Conservation (phyloP, 2,888 invertebrate genomes). For the Piscicola geometra region DNA sequence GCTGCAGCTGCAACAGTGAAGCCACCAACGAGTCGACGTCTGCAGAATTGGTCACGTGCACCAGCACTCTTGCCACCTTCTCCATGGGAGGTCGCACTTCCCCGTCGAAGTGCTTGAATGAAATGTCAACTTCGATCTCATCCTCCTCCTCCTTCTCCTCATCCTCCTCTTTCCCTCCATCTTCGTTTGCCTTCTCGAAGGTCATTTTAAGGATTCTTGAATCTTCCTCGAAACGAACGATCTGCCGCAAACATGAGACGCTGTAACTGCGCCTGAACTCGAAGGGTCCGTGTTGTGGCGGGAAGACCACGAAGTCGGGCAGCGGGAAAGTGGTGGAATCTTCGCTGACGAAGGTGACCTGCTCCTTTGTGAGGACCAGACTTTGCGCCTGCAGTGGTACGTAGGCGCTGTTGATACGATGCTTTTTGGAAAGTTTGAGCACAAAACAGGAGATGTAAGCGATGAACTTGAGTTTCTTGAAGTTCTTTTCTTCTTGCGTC, state of each 20-base stretch:
- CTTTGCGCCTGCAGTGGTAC: constrained; percentile 43
- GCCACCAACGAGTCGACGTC: neutral
- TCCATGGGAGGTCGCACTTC: neutral
- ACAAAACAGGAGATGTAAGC: neutral
- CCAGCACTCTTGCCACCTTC: neutral
- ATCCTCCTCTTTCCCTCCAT: neutral
- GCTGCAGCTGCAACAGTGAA: neutral
- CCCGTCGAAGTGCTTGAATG: constrained; percentile 6
- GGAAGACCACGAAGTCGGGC: constrained; percentile 52
- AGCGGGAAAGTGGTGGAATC: constrained; percentile 53
- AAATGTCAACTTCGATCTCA: neutral
- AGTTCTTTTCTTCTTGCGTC: neutral
- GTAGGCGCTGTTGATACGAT: neutral
- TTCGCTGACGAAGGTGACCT: constrained; percentile 50
- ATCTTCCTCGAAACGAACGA: neutral
- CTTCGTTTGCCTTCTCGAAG: neutral
- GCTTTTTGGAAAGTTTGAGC: neutral
- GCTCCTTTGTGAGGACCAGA: constrained; percentile 49
- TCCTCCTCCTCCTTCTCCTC: neutral
- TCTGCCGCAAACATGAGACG: neutral
- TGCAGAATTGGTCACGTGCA: neutral
- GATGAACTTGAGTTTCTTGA: constrained; percentile 1
- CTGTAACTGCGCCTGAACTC: neutral
- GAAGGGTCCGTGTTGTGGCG: constrained; percentile 48
- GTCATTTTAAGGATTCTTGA: neutral